A percentile compares a stretch with the other conserved stretches of the same genome.
Conservation (phyloP, 2,888 invertebrate genomes). For the Carabus problematicus region DNA sequence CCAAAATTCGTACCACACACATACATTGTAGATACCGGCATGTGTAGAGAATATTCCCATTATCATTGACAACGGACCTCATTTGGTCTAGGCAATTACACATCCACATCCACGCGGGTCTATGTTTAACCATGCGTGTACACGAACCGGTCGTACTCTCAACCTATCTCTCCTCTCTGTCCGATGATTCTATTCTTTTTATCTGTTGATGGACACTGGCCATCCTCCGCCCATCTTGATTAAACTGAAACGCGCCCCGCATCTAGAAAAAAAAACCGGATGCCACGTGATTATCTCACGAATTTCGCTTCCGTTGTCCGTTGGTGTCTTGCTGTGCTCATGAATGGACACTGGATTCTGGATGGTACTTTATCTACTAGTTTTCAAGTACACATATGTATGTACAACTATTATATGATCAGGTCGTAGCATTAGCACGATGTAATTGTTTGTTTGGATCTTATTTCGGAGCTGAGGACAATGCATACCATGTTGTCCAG, state of each 20-base stretch:
- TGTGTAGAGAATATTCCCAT: no score
- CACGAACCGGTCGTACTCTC: conserved; percentile 2
- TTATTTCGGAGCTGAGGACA: conserved; percentile 5
- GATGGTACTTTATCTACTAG: conserved; percentile 6
- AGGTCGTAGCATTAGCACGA: neutral
- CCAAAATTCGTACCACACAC: no score
- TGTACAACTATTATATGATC: neutral
- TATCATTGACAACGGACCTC: no score
- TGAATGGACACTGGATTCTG: conserved; percentile 2
- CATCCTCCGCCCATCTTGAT: conserved; percentile 1
- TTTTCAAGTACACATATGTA: conserved; percentile 6
- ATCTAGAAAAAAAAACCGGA: conserved; percentile 22
- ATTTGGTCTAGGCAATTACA: no score
- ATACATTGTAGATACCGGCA: no score
- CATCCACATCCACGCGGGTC: no score
- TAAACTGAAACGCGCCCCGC: neutral
- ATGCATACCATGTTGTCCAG: neutral
- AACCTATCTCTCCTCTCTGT: no score
- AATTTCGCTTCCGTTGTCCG: conserved; percentile 21
- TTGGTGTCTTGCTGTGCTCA: conserved; percentile 10
- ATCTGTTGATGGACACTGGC: conserved; percentile 13
- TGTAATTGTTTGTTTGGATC: conserved; percentile 13
- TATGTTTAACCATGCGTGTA: conserved; percentile 7
- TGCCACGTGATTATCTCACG: conserved; percentile 13
- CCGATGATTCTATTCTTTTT: neutral